These are phyloP conservation scores for Lipotes vexillifer DNA, from an alignment of 2,113 vertebrate genomes.

Conservation along the genomic window DNA sequence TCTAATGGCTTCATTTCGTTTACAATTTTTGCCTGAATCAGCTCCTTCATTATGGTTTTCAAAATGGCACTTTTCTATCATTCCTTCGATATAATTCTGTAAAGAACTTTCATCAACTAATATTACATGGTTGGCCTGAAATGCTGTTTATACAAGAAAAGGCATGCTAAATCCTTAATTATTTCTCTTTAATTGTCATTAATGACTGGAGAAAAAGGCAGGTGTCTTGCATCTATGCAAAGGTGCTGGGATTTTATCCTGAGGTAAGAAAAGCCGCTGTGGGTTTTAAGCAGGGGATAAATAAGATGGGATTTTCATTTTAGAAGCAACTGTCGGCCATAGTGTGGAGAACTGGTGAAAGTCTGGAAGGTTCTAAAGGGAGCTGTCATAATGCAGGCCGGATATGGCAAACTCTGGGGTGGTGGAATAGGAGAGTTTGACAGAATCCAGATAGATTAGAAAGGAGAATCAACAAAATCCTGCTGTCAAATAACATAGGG, in stretches of 20 bases:
- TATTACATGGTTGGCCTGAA: not conserved
- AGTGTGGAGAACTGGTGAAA: not conserved
- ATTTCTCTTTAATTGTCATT: not conserved
- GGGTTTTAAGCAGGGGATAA: not conserved
- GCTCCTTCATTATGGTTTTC: not conserved
- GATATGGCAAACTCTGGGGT: not conserved
- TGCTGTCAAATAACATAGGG: not conserved
- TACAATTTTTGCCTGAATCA: not conserved
- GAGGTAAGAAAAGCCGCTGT: not conserved
- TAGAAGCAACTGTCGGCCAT: not conserved
- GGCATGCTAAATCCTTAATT: not conserved
- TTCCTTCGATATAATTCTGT: not conserved
- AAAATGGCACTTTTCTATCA: not conserved
- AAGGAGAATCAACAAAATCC: constrained; percentile 4
- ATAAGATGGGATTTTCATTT: constrained; percentile 19
- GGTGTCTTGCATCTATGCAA: not conserved
- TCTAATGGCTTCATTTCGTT: not conserved
- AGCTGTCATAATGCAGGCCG: constrained; percentile 6
- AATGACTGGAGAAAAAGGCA: not conserved
- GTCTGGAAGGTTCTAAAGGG: not conserved
- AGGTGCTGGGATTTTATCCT: constrained; percentile 10
- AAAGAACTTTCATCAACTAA: not conserved
- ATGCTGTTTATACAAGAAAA: constrained; percentile 33
- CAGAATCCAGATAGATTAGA: not conserved
- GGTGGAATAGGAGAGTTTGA: not conserved